These are phyloP conservation scores for Apogon talboti DNA, from an alignment of 2,797 vertebrate genomes.

Conservation along the genomic window DNA sequence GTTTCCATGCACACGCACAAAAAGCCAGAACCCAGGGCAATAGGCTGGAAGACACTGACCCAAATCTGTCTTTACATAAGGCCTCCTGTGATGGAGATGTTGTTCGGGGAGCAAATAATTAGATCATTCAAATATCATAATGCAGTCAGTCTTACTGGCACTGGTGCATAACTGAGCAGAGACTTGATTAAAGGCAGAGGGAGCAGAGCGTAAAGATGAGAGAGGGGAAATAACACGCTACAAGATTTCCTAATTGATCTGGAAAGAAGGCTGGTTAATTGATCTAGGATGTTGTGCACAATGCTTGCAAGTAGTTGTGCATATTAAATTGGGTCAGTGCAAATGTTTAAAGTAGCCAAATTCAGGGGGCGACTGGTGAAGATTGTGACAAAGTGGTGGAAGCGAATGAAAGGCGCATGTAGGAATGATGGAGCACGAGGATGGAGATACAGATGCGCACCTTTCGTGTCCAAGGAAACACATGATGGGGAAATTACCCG, in stretches of 20 bases:
- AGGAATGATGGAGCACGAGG: background rate
- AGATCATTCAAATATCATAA: slow-evolving; percentile 71
- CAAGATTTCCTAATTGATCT: slow-evolving; percentile 60
- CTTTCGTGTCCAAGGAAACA: slow-evolving; percentile 12
- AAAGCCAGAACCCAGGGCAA: slow-evolving; percentile 56
- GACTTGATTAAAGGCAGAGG: slow-evolving; percentile 54
- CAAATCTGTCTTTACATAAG: slow-evolving; percentile 75
- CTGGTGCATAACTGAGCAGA: slow-evolving; percentile 35
- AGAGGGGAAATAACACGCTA: slow-evolving; percentile 24
- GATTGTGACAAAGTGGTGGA: background rate
- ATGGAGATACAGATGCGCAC: slow-evolving; percentile 45
- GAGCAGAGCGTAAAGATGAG: slow-evolving; percentile 25
- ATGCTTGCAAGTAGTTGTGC: slow-evolving; percentile 10
- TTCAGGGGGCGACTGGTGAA: background rate
- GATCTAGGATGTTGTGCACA: slow-evolving; percentile 30
- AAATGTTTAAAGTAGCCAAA: slow-evolving; percentile 5
- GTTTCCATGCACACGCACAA: slow-evolving; percentile 54
- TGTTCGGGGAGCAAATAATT: slow-evolving; percentile 63
- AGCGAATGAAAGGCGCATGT: background rate
- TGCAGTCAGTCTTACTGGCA: slow-evolving; percentile 51
- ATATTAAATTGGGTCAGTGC: slow-evolving; percentile 45
- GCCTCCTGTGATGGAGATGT: slow-evolving; percentile 65
- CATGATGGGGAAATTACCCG: too few relatives aligned
- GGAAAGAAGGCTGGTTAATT: slow-evolving; percentile 54
- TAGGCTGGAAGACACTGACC: slow-evolving; percentile 67